Percentiles rank a stretch among this genome's conserved stretches.
Conservation (phyloP, 64 coral and sea anemone species). For the Hydrozoanthus tunicans region DNA sequence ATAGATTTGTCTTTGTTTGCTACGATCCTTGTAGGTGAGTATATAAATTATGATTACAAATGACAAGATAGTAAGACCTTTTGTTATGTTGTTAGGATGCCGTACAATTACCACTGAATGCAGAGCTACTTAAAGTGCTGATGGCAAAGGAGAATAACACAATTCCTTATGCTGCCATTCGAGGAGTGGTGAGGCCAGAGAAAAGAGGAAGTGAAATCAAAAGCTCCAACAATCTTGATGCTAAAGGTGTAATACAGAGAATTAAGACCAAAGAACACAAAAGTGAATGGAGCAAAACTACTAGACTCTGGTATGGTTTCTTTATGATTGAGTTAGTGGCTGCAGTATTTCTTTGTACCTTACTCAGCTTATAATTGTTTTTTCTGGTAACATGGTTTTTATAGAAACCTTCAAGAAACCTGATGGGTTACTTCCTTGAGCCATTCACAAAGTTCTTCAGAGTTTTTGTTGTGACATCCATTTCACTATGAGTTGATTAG, state of each 20-base stretch:
- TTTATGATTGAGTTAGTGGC: background rate
- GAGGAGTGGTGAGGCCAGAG: constrained; percentile 71
- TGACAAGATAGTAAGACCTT: too few species aligned
- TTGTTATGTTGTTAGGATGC: constrained; percentile 52
- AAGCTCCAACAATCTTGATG: constrained; percentile 63
- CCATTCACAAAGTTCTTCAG: too few species aligned
- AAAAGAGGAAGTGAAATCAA: constrained; percentile 54
- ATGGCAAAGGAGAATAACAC: constrained; percentile 31
- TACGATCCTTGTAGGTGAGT: too few species aligned
- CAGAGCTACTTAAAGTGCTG: constrained; percentile 53
- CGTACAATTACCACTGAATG: constrained; percentile 61
- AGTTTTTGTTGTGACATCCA: too few species aligned
- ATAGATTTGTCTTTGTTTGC: too few species aligned
- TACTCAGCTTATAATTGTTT: too few species aligned
- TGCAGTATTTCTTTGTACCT: too few species aligned
- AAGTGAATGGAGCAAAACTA: constrained; percentile 84
- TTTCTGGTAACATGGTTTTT: too few species aligned
- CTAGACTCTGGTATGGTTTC: constrained; percentile 69
- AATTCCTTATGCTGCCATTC: constrained; percentile 82
- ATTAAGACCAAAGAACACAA: constrained; percentile 75
- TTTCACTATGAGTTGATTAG: too few species aligned
- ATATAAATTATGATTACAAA: too few species aligned
- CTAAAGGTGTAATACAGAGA: constrained; percentile 71
- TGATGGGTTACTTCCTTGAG: too few species aligned
- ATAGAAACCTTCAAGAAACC: too few species aligned